phyloP scores from a whole-genome alignment of 2,113 vertebrate genomes.

The Salvelinus sp. region DNA sequence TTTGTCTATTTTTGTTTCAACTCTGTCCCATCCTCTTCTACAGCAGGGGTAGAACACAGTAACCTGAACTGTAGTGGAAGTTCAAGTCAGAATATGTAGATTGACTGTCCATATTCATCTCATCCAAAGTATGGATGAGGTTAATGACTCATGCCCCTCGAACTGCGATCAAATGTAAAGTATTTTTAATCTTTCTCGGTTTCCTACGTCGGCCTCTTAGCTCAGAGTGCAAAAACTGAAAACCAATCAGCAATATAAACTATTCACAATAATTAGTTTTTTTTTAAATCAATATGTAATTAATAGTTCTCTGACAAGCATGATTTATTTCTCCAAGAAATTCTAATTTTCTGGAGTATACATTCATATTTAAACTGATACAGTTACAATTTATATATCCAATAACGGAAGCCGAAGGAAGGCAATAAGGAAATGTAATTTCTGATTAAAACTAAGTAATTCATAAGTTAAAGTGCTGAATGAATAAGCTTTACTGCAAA shows the following conservation, averaged over 20 bases:
- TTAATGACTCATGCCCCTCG: conserved; percentile 26
- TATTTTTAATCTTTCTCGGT: conserved; percentile 17
- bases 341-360: conserved; percentile 22
- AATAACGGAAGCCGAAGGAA: conserved; percentile 23
- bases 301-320: conserved; percentile 27
- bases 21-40: conserved; percentile 17
- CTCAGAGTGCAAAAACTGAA: conserved; percentile 2
- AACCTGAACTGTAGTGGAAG: conserved; percentile 21
- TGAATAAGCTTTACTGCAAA: conserved; percentile 15
- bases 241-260: conserved; percentile 9
- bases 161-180: conserved; percentile 30
- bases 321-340: conserved; percentile 28
- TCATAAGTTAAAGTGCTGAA: conserved; percentile 21
- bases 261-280: conserved; percentile 9
- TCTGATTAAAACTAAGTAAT: conserved; percentile 15
- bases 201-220: conserved; percentile 7
- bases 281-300: conserved; percentile 42
- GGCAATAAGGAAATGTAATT: conserved; percentile 21
- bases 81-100: conserved; percentile 20
- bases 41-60: conserved; percentile 12
- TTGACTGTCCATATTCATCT: conserved; percentile 29
- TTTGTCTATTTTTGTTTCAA: conserved; percentile 25
- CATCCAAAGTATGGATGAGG: conserved; percentile 29
- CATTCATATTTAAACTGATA: conserved; percentile 17
- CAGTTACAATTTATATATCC: conserved; percentile 15